Percentiles rank a stretch among this genome's conserved stretches.
phyloP scores from a whole-genome alignment of 2,113 vertebrate species.

The Lophochroa leadbeateri region DNA sequence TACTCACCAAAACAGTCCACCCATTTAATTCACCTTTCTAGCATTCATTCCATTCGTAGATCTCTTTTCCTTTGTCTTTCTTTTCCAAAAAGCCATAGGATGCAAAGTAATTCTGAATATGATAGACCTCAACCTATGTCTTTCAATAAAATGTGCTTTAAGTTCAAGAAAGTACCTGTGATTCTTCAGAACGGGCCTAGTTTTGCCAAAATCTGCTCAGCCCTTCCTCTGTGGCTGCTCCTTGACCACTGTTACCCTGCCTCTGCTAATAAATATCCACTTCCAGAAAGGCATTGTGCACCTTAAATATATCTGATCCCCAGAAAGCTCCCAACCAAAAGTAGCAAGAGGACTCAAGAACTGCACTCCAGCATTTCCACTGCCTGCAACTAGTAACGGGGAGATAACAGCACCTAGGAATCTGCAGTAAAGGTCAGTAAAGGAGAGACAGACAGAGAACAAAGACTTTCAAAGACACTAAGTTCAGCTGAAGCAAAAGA shows the following conservation, averaged over 20 bases:
- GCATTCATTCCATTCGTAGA: neutral
- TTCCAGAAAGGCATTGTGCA: neutral
- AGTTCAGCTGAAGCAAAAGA: neutral
- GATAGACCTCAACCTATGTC: neutral
- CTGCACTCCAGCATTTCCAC: neutral
- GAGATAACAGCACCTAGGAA: neutral
- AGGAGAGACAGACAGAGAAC: neutral
- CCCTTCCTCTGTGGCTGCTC: neutral
- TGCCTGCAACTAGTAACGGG: neutral
- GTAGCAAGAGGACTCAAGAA: neutral
- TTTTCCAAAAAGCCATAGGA: neutral
- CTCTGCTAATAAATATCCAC: rapidly evolving
- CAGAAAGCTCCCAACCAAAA: neutral
- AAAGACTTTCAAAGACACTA: neutral
- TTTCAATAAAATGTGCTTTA: neutral
- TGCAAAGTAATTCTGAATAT: neutral
- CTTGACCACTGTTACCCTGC: neutral
- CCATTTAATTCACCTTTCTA: neutral
- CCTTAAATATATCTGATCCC: neutral
- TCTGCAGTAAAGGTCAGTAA: neutral
- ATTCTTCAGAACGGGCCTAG: neutral
- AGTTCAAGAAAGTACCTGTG: neutral
- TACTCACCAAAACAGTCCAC: rapidly evolving
- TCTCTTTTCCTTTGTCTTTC: neutral
- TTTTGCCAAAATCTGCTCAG: neutral